Percentiles rank a stretch among this genome's conserved stretches.
Evolutionary conservation across 1,140 invertebrate species (phyloP).

Genomic region (Sinella curviseta): DNA sequence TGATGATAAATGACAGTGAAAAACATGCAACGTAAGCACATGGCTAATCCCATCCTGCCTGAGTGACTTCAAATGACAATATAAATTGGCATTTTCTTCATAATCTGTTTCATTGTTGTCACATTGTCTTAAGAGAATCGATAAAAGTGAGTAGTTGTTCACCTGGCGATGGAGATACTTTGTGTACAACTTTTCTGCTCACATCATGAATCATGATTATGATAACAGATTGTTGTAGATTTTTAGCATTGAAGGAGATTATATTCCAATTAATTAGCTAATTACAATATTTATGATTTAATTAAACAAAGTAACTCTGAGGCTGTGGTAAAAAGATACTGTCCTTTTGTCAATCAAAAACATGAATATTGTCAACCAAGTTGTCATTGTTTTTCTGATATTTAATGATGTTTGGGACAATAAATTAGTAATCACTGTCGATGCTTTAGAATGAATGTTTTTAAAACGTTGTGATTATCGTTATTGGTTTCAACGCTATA

Average conservation of each 20-base stretch:
- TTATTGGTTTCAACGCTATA: too few species aligned
- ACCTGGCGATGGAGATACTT: too few species aligned
- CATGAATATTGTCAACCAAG: too few species aligned
- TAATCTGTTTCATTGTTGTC: background rate
- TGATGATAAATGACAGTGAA: background rate
- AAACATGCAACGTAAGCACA: background rate
- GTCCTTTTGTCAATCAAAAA: too few species aligned
- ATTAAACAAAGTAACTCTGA: too few species aligned
- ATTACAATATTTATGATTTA: background rate
- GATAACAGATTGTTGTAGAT: background rate
- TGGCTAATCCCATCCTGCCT: background rate
- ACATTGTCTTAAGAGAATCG: background rate
- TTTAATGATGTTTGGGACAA: too few species aligned
- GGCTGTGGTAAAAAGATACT: too few species aligned
- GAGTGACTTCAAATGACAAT: background rate
- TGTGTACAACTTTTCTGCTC: too few species aligned
- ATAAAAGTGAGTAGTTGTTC: background rate
- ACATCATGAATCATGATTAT: background rate
- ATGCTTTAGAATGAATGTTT: too few species aligned
- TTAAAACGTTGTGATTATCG: too few species aligned
- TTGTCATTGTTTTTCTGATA: too few species aligned
- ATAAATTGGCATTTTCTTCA: background rate
- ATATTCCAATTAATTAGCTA: background rate
- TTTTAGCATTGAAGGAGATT: background rate
- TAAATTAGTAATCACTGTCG: too few species aligned